Conservation (phyloP, 2,113 vertebrate genomes). For the Nyctibius bracteatus region DNA sequence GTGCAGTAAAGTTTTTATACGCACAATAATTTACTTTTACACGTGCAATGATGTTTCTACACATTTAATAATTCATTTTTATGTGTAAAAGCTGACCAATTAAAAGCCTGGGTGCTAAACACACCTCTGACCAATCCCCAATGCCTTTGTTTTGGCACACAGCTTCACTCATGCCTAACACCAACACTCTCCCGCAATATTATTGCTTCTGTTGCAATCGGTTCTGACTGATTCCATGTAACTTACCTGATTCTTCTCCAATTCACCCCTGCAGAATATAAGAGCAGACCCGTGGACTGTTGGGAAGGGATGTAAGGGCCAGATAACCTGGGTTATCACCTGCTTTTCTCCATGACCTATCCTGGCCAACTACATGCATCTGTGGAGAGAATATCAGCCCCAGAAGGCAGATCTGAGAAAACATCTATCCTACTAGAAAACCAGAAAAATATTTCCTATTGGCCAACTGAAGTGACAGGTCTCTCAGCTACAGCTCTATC, state of each 20-base stretch:
- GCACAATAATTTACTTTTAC: slow-evolving; percentile 65
- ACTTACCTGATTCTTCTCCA: not conserved
- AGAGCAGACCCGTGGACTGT: not conserved
- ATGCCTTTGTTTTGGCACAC: not conserved
- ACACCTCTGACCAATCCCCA: not conserved
- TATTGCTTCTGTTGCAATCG: not conserved
- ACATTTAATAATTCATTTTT: slow-evolving; percentile 38
- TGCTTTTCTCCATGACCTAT: not conserved
- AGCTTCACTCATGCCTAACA: not conserved
- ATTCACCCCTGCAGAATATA: fast-evolving
- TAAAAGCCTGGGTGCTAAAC: not conserved
- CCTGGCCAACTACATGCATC: not conserved
- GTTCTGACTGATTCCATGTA: not conserved
- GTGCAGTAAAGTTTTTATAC: slow-evolving; percentile 68
- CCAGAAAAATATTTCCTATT: not conserved
- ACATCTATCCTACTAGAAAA: not conserved
- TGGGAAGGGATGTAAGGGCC: not conserved
- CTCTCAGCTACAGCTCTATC: not conserved
- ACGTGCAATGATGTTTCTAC: slow-evolving; percentile 51
- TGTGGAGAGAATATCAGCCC: not conserved
- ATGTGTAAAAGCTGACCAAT: slow-evolving; percentile 33
- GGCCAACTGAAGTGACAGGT: not conserved
- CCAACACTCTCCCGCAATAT: not conserved
- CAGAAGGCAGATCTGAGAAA: not conserved
- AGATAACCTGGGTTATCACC: not conserved